These are phyloP conservation scores for Siphamia tubifer DNA, from an alignment of 2,113 vertebrate genomes.

Conservation along the genomic window DNA sequence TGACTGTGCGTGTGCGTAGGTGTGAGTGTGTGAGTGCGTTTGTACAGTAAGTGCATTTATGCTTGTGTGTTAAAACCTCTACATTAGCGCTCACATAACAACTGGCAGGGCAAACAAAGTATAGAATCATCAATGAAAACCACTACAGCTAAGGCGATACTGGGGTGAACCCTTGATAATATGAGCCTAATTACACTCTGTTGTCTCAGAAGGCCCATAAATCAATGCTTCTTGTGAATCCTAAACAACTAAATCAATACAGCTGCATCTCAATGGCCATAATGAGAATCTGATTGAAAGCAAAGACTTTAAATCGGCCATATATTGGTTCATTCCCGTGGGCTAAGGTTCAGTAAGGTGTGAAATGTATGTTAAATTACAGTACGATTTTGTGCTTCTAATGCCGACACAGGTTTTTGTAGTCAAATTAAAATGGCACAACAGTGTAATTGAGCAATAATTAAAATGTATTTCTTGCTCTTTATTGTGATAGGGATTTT, in stretches of 20 bases:
- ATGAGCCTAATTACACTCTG: constrained; percentile 57
- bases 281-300: constrained; percentile 35
- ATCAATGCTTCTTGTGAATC: constrained; percentile 55
- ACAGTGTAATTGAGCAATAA: constrained; percentile 17
- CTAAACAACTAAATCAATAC: constrained; percentile 58
- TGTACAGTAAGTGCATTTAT: neutral
- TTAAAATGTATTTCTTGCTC: constrained; percentile 10
- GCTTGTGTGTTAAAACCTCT: constrained; percentile 7
- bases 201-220: constrained; percentile 41
- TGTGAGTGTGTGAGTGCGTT: neutral
- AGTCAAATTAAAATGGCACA: neutral
- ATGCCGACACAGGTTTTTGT: neutral
- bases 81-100: constrained; percentile 29
- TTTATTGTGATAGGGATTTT: constrained; percentile 10
- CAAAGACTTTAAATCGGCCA: constrained; percentile 21
- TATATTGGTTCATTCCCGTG: neutral
- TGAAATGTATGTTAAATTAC: constrained; percentile 16
- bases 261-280: constrained; percentile 35
- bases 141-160: neutral
- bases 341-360: neutral
- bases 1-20: neutral
- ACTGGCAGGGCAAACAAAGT: constrained; percentile 4
- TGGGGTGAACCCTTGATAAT: constrained; percentile 15
- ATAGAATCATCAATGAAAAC: constrained; percentile 4
- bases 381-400: neutral